These are phyloP conservation scores for Rhingia campestris DNA, from an alignment of 2,888 invertebrate genomes.

Conservation along the genomic window DNA sequence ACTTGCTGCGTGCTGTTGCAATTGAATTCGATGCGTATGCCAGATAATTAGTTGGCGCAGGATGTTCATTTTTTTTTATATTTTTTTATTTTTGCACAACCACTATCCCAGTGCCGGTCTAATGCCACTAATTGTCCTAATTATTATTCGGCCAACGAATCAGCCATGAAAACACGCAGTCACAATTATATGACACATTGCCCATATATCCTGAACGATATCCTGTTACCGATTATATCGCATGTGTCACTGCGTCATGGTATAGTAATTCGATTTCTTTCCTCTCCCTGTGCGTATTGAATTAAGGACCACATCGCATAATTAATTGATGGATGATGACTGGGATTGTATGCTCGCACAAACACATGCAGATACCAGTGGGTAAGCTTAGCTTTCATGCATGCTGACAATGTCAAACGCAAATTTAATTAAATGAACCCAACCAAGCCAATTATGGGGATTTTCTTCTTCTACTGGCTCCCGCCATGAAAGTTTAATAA, in stretches of 20 bases:
- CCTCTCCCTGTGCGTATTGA: constrained; percentile 26
- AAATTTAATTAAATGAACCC: constrained; percentile 68
- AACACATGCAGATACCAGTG: neutral
- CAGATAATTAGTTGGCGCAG: constrained; percentile 60
- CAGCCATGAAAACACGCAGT: constrained; percentile 47
- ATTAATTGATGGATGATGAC: constrained; percentile 71
- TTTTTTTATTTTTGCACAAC: constrained; percentile 1
- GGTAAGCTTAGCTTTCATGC: constrained; percentile 25
- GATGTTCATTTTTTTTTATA: constrained; percentile 31
- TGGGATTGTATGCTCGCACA: constrained; percentile 35
- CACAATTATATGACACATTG: constrained; percentile 37
- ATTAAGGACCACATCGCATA: constrained; percentile 62
- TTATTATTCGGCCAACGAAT: constrained; percentile 65
- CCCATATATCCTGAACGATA: constrained; percentile 18
- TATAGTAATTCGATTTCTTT: constrained; percentile 50
- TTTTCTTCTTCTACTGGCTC: constrained; percentile 40
- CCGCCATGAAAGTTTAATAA: constrained; percentile 64
- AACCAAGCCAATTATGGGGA: constrained; percentile 53
- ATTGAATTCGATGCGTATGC: constrained; percentile 66
- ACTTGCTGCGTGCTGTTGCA: constrained; percentile 38
- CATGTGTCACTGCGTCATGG: constrained; percentile 50
- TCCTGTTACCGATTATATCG: constrained; percentile 39
- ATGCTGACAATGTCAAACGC: constrained; percentile 42
- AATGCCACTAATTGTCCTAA: constrained; percentile 64
- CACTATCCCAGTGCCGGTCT: constrained; percentile 25